Percentiles rank a stretch among this genome's conserved stretches.
phyloP scores from a whole-genome alignment of 1,140 invertebrate genomes.

The Diorhabda carinulata region DNA sequence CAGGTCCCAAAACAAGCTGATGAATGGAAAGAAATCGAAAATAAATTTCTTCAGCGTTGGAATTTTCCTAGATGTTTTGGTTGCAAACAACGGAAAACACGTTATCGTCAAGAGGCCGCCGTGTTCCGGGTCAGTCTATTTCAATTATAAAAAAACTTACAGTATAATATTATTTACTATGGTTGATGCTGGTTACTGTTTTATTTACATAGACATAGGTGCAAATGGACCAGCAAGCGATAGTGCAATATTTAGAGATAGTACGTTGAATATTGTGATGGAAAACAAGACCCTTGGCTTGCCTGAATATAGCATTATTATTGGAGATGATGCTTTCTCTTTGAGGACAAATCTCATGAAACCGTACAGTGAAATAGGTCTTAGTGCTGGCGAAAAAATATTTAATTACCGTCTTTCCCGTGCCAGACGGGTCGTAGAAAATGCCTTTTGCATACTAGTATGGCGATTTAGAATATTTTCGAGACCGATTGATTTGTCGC shows the following conservation, averaged over 20 bases:
- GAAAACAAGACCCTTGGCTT: not conserved
- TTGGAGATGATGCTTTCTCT: constrained; percentile 15
- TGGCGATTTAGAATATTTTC: no score
- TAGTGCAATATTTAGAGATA: constrained; percentile 7
- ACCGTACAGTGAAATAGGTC: no score
- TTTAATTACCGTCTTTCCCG: no score
- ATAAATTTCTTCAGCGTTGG: not conserved
- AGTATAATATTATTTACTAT: constrained; percentile 30
- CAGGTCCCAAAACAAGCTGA: not conserved
- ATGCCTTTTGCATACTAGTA: no score
- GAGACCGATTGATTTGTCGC: no score
- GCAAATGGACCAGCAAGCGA: constrained; percentile 21
- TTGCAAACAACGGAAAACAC: not conserved
- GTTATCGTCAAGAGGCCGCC: not conserved
- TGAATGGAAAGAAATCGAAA: not conserved
- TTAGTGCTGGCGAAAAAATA: no score
- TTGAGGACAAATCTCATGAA: no score
- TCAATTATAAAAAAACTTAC: not conserved
- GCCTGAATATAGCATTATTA: constrained; percentile 6
- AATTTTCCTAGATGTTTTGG: constrained; percentile 1
- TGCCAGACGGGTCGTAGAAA: no score
- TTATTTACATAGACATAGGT: constrained; percentile 45
- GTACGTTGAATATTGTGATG: constrained; percentile 3
- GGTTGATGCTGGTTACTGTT: constrained; percentile 38
- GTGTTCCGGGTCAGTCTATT: not conserved